phyloP scores from a whole-genome alignment of 2,888 invertebrate genomes.

The Tipula unca region DNA sequence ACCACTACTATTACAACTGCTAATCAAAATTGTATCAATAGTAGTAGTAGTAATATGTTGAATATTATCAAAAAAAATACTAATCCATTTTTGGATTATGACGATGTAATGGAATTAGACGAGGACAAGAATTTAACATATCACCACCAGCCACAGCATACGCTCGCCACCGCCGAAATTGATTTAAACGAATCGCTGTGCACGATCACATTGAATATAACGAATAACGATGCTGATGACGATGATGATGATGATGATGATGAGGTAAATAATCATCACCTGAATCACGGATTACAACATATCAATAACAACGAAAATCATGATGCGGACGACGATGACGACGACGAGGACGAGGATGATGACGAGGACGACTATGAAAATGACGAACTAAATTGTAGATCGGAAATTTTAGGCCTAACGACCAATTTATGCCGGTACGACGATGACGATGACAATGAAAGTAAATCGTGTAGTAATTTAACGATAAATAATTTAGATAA shows the following conservation, averaged over 20 bases:
- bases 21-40: slow-evolving; percentile 22
- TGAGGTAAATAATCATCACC: not conserved
- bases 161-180: not conserved
- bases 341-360: not conserved
- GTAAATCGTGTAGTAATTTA: slow-evolving; percentile 22
- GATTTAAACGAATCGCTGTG: not conserved
- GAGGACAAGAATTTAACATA: slow-evolving; percentile 21
- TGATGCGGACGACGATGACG: not conserved
- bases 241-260: not conserved
- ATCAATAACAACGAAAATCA: slow-evolving; percentile 8
- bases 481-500: slow-evolving; percentile 22
- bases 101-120: slow-evolving; percentile 32
- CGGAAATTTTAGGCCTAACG: slow-evolving; percentile 9
- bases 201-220: slow-evolving; percentile 16
- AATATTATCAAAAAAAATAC: slow-evolving; percentile 29
- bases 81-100: slow-evolving; percentile 40
- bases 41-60: slow-evolving; percentile 20
- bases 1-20: not conserved
- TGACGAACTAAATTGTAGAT: not conserved
- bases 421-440: not conserved
- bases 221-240: not conserved
- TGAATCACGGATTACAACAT: not conserved
- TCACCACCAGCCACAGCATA: not conserved
- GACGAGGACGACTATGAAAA: not conserved
- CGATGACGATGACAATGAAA: not conserved